Percentiles rank a stretch among this genome's conserved stretches.
These are phyloP conservation scores for Phanerotoma sp. DNA, from an alignment of 2,888 invertebrate genomes.

Conservation along the genomic window DNA sequence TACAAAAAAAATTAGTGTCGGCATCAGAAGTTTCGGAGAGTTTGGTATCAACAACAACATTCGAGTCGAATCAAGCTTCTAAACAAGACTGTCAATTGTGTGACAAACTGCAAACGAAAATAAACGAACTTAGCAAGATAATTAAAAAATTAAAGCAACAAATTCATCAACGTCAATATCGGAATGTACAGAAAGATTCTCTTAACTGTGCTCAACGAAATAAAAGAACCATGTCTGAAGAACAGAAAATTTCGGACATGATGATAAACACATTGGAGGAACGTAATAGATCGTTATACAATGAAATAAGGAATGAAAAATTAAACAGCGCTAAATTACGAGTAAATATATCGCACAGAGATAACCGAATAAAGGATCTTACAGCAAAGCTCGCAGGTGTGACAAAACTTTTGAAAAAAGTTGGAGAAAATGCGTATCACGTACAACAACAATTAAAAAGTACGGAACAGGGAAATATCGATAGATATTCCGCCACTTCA, in stretches of 20 bases:
- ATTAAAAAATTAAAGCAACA: constrained; percentile 7
- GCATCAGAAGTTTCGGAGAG: neutral
- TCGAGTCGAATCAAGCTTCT: constrained; percentile 32
- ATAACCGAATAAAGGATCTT: constrained; percentile 50
- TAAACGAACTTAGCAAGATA: neutral
- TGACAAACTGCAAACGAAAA: constrained; percentile 26
- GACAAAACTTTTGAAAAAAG: constrained; percentile 50
- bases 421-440: constrained; percentile 49
- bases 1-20: neutral
- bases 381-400: constrained; percentile 53
- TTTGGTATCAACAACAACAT: constrained; percentile 24
- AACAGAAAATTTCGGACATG: constrained; percentile 32
- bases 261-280: constrained; percentile 42
- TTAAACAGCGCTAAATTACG: constrained; percentile 37
- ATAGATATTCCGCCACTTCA: too few relatives aligned
- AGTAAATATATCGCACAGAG: constrained; percentile 44
- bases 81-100: constrained; percentile 37
- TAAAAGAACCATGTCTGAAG: constrained; percentile 7
- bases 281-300: constrained; percentile 46
- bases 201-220: neutral
- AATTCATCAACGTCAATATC: constrained; percentile 1
- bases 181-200: too few relatives aligned
- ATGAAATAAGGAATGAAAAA: constrained; percentile 33
- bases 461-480: too few relatives aligned
- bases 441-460: too few relatives aligned